These are phyloP conservation scores for Aphis gossypii DNA, from an alignment of 1,140 invertebrate species.

Conservation along the genomic window DNA sequence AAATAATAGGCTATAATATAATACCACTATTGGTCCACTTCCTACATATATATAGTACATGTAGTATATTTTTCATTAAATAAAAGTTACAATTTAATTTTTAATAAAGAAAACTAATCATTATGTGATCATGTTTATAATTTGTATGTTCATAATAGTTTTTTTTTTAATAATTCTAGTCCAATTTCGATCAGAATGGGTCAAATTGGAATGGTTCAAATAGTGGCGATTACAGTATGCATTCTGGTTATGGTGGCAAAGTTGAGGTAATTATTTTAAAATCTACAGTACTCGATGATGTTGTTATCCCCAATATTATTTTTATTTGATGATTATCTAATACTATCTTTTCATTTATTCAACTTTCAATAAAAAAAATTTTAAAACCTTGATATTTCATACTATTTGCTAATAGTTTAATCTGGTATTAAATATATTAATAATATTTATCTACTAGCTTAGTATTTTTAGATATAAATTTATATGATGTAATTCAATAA, in stretches of 20 bases:
- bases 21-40: too few species aligned
- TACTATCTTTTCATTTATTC: not conserved
- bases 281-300: not conserved
- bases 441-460: not conserved
- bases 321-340: not conserved
- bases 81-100: too few species aligned
- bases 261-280: conserved; percentile 61
- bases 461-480: not conserved
- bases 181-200: conserved; percentile 26
- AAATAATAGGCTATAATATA: not conserved
- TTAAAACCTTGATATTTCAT: not conserved
- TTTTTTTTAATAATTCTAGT: conserved; percentile 32
- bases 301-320: not conserved
- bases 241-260: conserved; percentile 55
- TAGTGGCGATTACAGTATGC: conserved; percentile 51
- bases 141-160: not conserved
- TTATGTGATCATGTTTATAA: not conserved
- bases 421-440: not conserved
- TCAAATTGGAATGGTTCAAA: conserved; percentile 57
- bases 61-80: not conserved
- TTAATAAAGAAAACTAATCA: not conserved
- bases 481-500: not conserved
- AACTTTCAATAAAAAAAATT: not conserved
- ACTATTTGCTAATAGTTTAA: not conserved
- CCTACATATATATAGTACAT: too few species aligned